A percentile compares a stretch with the other conserved stretches of the same genome.
Evolutionary conservation across 2,797 vertebrate species (phyloP).

Genomic region (Sebastes taczanowskii): DNA sequence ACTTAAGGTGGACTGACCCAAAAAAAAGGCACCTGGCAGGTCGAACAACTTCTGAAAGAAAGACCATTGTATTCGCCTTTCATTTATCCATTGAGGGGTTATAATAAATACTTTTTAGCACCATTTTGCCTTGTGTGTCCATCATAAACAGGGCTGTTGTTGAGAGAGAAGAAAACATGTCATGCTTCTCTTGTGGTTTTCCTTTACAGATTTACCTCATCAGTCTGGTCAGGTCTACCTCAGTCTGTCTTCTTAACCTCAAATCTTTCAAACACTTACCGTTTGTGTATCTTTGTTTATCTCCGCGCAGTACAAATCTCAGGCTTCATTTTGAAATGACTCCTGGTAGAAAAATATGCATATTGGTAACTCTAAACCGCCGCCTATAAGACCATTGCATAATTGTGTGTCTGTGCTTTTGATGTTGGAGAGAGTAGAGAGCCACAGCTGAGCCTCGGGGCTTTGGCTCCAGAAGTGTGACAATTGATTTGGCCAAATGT

Average conservation of each 20-base stretch:
- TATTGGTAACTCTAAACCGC: slow-evolving; percentile 20
- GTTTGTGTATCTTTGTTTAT: slow-evolving; percentile 3
- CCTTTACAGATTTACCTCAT: not conserved
- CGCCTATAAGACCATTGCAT: slow-evolving; percentile 25
- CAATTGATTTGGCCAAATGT: slow-evolving; percentile 67
- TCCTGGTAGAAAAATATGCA: slow-evolving; percentile 20
- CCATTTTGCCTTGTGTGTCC: not conserved
- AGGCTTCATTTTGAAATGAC: slow-evolving; percentile 1
- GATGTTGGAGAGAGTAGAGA: slow-evolving; percentile 39
- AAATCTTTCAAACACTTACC: not conserved
- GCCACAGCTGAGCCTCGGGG: slow-evolving; percentile 47
- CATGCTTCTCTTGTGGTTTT: not conserved
- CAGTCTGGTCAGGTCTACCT: not conserved
- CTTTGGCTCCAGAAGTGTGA: slow-evolving; percentile 60
- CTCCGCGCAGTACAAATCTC: not conserved
- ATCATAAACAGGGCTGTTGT: not conserved
- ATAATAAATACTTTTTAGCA: not conserved
- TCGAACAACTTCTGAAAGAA: not conserved
- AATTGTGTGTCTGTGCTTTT: slow-evolving; percentile 40
- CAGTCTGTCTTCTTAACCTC: not conserved
- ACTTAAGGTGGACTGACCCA: too few species aligned
- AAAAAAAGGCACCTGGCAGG: too few species aligned
- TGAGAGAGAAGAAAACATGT: not conserved
- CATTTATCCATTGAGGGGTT: not conserved
- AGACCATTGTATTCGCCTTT: too few species aligned